A percentile compares a stretch with the other conserved stretches of the same genome.
These are phyloP conservation scores for Sialia sialis DNA, from an alignment of 2,113 vertebrate genomes.

Conservation along the genomic window DNA sequence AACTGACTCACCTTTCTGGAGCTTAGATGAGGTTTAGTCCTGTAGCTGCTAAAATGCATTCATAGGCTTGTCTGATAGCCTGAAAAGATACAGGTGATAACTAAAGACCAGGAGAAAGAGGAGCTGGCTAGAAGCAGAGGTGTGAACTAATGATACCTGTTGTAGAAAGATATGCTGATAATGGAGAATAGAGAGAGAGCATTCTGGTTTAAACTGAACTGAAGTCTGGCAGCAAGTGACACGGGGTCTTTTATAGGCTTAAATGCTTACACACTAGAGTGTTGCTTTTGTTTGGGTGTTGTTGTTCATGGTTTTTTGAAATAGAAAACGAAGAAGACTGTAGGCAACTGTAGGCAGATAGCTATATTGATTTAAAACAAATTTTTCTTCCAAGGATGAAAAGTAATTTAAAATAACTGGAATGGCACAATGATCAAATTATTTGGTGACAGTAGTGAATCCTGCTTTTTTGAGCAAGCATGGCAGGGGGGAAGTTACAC, in stretches of 20 bases:
- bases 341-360: background rate
- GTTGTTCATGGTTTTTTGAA: background rate
- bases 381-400: background rate
- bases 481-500: background rate
- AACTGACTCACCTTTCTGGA: background rate
- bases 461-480: background rate
- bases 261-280: background rate
- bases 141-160: background rate
- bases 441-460: background rate
- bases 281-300: background rate
- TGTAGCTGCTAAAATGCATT: background rate
- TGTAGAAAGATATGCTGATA: background rate
- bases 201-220: background rate
- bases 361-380: background rate
- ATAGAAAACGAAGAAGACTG: background rate
- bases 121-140: background rate
- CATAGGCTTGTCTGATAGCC: background rate
- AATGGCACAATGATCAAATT: background rate
- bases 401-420: background rate
- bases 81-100: background rate
- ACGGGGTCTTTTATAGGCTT: fast-evolving
- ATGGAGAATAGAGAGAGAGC: background rate
- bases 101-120: background rate
- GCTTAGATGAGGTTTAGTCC: background rate
- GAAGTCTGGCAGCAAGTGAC: background rate